Base-by-base conservation (phyloP, 2,888 invertebrate genomes). In the Linyphia triangularis region DNA sequence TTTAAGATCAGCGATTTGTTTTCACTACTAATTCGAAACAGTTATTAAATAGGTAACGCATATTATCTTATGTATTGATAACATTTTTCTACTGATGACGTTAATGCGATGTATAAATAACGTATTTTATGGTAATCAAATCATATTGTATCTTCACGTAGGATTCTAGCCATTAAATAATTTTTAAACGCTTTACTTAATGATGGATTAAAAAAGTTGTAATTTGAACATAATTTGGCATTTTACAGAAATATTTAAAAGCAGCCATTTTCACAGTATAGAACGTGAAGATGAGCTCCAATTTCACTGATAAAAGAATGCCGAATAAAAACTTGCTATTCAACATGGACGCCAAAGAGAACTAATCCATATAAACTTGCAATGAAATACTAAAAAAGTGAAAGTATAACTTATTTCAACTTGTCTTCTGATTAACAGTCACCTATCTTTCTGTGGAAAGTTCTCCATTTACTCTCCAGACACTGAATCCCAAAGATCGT, bases 321-420 rank as follows among this genome's bases (percentile, higher is more conserved):
- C 70, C 69, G 37, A 70, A 70, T 19, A 26, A 70, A 28, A 24
- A 73, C 24, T 30, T 57, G 19, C 73, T 73, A 73, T 30, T 19
- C 22, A 77, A 77, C n/a, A 77, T 77, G 77, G 77, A 77, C 77
- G 77, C 33, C 30, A 77, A 77, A 75, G 19, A 24, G 30, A 75
- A 75, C 16, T 72, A 75, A 75, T n/a, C 59, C 33, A 75, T 59
- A 33, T 33, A 59, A 57, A 33, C 1, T 70, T 26, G 7, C 16
- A 70, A 24, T 26, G 9, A 26, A 2, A 26, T 22, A 37, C 19
- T 6, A n/a, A 28, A 70, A 26, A n/a, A 43, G 13, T 16, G 6
- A 5, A 10, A 19, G 40, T 26, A 26, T n/a, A n/a, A 26, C 26
- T 22, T 37, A 33, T 22, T 40, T 43, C 40, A 28, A 43, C 43